Conservation (phyloP, 2,113 vertebrate genomes). For the Varanus salvator region DNA sequence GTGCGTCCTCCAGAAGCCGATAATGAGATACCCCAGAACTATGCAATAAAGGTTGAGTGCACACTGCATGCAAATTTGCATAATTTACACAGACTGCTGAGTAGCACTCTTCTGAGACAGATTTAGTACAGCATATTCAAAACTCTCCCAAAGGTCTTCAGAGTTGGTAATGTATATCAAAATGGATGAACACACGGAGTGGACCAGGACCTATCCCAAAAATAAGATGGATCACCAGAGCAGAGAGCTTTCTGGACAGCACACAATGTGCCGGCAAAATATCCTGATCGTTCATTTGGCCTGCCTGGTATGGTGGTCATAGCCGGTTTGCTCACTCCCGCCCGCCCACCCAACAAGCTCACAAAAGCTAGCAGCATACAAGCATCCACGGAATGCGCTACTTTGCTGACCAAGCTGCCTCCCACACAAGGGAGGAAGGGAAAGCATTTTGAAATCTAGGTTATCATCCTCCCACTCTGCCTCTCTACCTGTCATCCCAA, state of each 20-base stretch:
- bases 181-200: not conserved
- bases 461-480: not conserved
- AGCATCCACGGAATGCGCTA: slow-evolving; percentile 49
- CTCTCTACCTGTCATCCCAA: not conserved
- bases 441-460: not conserved
- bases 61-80: not conserved
- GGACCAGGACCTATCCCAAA: not conserved
- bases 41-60: too few relatives aligned
- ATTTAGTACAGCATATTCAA: not conserved
- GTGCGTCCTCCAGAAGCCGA: too few relatives aligned
- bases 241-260: not conserved
- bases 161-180: not conserved
- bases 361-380: not conserved
- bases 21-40: too few relatives aligned
- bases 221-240: not conserved
- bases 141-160: not conserved
- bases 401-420: not conserved
- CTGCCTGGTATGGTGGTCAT: not conserved
- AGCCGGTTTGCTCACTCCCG: not conserved
- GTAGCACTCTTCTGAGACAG: not conserved
- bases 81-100: not conserved
- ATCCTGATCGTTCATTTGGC: not conserved
- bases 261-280: not conserved
- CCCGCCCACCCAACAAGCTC: not conserved
- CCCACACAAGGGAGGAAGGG: slow-evolving; percentile 10